phyloP scores from a whole-genome alignment of 2,888 invertebrate species.

The Schizaphis graminum region DNA sequence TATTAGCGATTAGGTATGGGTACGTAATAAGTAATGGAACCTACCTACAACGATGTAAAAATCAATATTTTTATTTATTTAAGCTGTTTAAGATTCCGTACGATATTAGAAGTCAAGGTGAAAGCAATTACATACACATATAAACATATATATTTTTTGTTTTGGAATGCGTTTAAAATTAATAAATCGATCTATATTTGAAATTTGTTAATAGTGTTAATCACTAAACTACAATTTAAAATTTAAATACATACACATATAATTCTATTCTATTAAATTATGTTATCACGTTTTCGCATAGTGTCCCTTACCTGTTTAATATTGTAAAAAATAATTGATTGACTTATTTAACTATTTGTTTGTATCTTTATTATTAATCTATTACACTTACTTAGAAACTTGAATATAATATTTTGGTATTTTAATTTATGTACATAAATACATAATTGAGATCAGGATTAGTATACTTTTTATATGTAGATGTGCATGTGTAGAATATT shows the following conservation, averaged over 20 bases:
- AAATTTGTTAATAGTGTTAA: neutral
- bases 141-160: neutral
- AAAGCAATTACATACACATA: neutral
- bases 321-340: neutral
- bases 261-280: neutral
- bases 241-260: neutral
- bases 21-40: neutral
- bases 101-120: constrained; percentile 21
- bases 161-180: neutral
- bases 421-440: neutral
- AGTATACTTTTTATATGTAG: neutral
- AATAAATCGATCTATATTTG: neutral
- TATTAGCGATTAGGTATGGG: neutral
- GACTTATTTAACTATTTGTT: neutral
- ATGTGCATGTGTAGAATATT: neutral
- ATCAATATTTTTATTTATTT: constrained; percentile 24
- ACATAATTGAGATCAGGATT: neutral
- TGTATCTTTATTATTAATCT: neutral
- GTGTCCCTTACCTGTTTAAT: neutral
- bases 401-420: neutral
- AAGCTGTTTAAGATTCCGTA: neutral
- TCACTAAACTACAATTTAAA: too few species aligned
- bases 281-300: neutral
- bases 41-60: neutral
- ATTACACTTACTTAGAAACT: neutral